Conservation (phyloP, 2,797 vertebrate species). For the Coregonus sp. region DNA sequence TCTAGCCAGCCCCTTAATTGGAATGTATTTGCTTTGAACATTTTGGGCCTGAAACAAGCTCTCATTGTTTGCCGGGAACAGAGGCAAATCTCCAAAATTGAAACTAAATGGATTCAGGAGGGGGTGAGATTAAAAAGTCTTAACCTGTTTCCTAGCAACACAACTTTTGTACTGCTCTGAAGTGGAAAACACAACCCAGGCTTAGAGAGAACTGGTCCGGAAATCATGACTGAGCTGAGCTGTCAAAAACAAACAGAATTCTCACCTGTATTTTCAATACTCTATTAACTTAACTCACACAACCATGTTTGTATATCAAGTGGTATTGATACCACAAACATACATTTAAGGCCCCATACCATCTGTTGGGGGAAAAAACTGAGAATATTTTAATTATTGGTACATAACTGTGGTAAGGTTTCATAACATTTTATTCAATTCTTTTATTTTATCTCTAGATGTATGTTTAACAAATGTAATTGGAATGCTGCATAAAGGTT, state of each 20-base stretch:
- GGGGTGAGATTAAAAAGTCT: constrained; percentile 46
- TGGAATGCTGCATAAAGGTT: no score
- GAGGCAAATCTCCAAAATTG: constrained; percentile 26
- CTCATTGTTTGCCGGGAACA: constrained; percentile 25
- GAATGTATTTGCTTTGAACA: constrained; percentile 5
- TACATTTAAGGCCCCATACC: background rate
- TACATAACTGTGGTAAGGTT: no score
- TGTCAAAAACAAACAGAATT: constrained; percentile 2
- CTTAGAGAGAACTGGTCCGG: constrained; percentile 10
- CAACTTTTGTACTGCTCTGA: constrained; percentile 32
- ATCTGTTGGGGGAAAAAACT: no score
- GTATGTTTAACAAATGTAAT: background rate
- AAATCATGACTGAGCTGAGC: background rate
- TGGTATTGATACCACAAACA: background rate
- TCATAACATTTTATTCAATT: no score
- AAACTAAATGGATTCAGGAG: constrained; percentile 35
- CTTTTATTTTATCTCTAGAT: background rate
- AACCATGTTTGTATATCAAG: no score
- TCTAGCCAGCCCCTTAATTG: background rate
- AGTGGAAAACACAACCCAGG: background rate
- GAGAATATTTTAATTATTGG: background rate
- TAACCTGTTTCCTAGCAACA: constrained; percentile 55
- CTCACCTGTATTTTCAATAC: background rate
- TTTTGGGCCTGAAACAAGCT: constrained; percentile 12
- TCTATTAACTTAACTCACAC: no score